Percentiles rank a stretch among this genome's conserved stretches.
Conservation (phyloP, 2,113 vertebrate species). For the Coptodon rendalli region DNA sequence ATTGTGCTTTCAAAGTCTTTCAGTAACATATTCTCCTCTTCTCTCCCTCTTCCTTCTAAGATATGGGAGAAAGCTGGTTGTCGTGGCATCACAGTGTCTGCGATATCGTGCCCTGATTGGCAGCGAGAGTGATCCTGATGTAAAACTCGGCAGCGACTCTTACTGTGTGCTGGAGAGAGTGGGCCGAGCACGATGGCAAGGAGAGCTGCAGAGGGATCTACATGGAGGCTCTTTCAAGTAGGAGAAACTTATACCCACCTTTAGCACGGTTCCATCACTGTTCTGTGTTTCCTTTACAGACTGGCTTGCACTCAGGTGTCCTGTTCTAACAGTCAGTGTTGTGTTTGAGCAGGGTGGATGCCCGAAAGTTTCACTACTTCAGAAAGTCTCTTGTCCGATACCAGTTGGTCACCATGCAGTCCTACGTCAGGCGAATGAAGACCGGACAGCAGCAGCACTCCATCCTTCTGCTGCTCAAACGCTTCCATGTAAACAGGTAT, state of each 20-base stretch:
- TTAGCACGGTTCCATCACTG: background rate
- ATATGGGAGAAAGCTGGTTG: slow-evolving; percentile 84
- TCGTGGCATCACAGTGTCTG: slow-evolving; percentile 82
- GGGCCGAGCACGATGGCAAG: slow-evolving; percentile 91
- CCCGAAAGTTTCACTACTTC: slow-evolving; percentile 92
- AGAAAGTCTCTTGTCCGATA: slow-evolving; percentile 82
- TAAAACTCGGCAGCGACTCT: slow-evolving; percentile 82
- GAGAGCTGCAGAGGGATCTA: slow-evolving; percentile 91
- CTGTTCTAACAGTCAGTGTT: background rate
- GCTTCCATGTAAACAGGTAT: slow-evolving; percentile 89
- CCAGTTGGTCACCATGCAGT: slow-evolving; percentile 86
- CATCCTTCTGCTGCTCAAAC: slow-evolving; percentile 86
- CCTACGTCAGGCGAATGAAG: slow-evolving; percentile 76
- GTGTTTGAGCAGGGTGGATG: slow-evolving; percentile 77
- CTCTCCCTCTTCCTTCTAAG: slow-evolving; percentile 53
- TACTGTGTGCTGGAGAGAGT: slow-evolving; percentile 94
- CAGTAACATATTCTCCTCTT: background rate
- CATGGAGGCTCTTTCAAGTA: slow-evolving; percentile 85
- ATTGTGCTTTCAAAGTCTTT: background rate
- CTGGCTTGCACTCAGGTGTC: background rate
- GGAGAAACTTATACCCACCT: background rate
- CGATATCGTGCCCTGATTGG: slow-evolving; percentile 84
- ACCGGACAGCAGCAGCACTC: slow-evolving; percentile 84
- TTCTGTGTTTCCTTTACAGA: background rate
- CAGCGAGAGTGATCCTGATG: slow-evolving; percentile 81